phyloP scores from a whole-genome alignment of 2,797 vertebrate species.

The Odontamblyopus lacepedii region DNA sequence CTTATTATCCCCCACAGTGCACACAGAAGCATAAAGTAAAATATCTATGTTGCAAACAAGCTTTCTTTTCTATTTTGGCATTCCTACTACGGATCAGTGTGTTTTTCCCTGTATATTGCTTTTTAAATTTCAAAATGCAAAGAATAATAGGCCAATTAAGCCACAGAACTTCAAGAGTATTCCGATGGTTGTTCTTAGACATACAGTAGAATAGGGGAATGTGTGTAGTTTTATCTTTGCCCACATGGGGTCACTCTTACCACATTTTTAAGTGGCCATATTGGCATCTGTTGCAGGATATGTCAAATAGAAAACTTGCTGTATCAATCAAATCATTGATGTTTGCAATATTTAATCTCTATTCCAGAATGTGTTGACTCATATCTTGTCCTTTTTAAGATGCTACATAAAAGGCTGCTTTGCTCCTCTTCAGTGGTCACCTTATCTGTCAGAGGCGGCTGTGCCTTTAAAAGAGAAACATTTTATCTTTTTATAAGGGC shows the following conservation, averaged over 20 bases:
- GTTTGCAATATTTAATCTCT: not conserved
- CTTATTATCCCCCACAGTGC: not conserved
- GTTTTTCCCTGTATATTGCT: no score
- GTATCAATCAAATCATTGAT: not conserved
- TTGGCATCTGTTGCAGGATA: not conserved
- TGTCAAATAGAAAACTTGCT: not conserved
- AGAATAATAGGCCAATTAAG: no score
- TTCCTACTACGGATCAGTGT: no score
- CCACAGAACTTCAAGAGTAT: not conserved
- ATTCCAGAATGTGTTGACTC: not conserved
- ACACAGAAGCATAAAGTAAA: not conserved
- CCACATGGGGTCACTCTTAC: constrained; percentile 68
- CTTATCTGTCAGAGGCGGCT: constrained; percentile 22
- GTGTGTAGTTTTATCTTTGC: constrained; percentile 21
- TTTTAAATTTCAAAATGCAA: no score
- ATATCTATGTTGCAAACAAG: not conserved
- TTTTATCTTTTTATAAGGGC: constrained; percentile 28
- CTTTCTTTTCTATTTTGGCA: not conserved
- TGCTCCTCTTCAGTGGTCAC: constrained; percentile 27
- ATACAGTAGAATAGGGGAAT: not conserved
- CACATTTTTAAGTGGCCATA: not conserved
- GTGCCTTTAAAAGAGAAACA: constrained; percentile 21
- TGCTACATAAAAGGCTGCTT: constrained; percentile 13
- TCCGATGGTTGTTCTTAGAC: not conserved
- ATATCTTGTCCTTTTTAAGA: not conserved